Evolutionary conservation across 92 coral and sea anemone species (phyloP), one percentile per base, ranked within the genome.

Genomic region (Anthopleura xanthogrammica): DNA sequence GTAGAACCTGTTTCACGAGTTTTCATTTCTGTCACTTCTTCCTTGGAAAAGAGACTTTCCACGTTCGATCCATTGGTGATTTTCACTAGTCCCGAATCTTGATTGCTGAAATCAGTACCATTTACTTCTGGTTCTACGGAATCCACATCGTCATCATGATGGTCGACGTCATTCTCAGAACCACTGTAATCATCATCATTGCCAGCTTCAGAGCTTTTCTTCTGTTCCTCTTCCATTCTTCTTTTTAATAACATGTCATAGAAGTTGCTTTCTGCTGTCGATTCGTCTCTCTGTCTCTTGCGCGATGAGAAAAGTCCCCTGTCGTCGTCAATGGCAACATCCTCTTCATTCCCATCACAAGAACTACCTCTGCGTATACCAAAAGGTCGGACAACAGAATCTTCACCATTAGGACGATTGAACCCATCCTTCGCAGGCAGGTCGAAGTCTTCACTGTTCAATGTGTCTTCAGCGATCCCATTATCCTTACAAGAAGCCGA

Each of bases 401-500:
- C 41, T 24, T 68, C 74, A 12, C 74, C 74, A 36, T 68, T 68
- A 4, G 41, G 19, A 29, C 12, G 17, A 3, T 23, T 64, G 12
- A 29, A 64, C 7, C 10, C 24, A 20, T 20, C 20, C 24, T 64
- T 80, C 58, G 77, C n/a, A 56, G 52, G 52, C 0, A 5, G 23
- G 41, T 66, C n/a, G 36, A 22, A 3, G 43, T 17, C 23, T 24
- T 43, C 84, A 16, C 36, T n/a, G 52, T 43, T n/a, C 16, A 62
- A 9, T 12, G 24, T 81, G 12, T 24, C 73, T 19, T 16, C 46
- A 52, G 17, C 8, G 16, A 57, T 2, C 40, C 13, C 75, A 20
- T 80, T 74, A 41, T 16, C 70, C 10, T 24, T 71, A 68, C 55
- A 68, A 2, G 80, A 52, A 16, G 84, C 56, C 41, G 84, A 48